Evolutionary conservation across 2,797 vertebrate genomes (phyloP), one percentile per base, ranked within the genome.

Genomic region (Anguilla anguilla): DNA sequence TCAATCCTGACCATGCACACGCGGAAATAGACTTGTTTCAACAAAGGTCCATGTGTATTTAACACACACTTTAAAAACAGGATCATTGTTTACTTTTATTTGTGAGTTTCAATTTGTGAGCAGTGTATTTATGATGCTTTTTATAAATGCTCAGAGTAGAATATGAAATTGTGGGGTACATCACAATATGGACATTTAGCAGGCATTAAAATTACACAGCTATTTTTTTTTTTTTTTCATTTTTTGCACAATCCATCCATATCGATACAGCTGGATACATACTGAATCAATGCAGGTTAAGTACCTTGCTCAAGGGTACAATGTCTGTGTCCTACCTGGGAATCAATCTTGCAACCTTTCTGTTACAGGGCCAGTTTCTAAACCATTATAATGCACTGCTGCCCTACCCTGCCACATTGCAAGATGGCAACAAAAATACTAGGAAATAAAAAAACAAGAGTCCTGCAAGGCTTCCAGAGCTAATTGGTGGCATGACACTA

Each of bases 401-500:
- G 17, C 22, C 59, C 22, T 64, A 17, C 59, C 25, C 17, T 64
- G 59, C 19, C 59, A 22, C 59, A 64, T 19, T 64, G 17, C 17
- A 67, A 67, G 64, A 67, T 28, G 59, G 59, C 17, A 22, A 74
- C 10, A 74, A 35, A 74, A 74, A 35, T 13, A 74, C n/a, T 10
- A 72, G 39, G 72, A 15, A 39, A 74, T 74, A 74, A 3, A 43
- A 19, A 77, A 79, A 6, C 67, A 28, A 74, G 61, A 53, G 22
- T 84, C 22, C 55, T 31, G n/a, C 25, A 28, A 84, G 5, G 17
- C 17, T 10, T 57, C 22, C n/a, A 19, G 19, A 43, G 31, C 69
- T 86, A 77, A 86, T 82, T 87, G 72, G 25, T 59, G 19, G 49
- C 15, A 55, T 43, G 74, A 59, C 86, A 55, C 79, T 64, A 83